phyloP scores from a whole-genome alignment of 2,888 invertebrate species.

The Cheilosia pagana region DNA sequence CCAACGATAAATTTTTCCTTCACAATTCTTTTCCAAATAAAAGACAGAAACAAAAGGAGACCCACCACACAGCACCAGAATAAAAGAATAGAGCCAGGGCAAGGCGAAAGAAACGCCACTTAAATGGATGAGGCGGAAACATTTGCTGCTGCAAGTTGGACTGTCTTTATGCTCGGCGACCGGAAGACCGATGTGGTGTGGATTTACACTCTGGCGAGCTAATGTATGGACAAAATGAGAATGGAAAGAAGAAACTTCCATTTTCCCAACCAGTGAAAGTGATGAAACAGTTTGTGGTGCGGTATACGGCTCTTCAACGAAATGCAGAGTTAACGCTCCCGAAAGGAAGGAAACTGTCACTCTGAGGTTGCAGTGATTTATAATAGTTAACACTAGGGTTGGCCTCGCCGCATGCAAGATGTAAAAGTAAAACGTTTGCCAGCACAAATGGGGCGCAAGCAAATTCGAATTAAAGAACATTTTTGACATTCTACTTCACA shows the following conservation, averaged over 20 bases:
- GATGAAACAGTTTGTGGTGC: constrained; percentile 63
- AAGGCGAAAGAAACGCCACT: constrained; percentile 12
- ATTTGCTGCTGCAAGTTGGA: constrained; percentile 67
- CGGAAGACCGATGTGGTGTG: constrained; percentile 72
- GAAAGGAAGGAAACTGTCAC: constrained; percentile 67
- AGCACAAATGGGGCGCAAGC: constrained; percentile 23
- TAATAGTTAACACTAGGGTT: constrained; percentile 52
- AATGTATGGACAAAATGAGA: constrained; percentile 43
- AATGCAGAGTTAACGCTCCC: constrained; percentile 45
- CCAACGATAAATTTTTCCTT: constrained; percentile 50
- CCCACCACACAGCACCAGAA: background rate
- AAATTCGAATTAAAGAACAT: constrained; percentile 17
- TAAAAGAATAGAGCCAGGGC: background rate
- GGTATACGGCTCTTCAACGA: constrained; percentile 11
- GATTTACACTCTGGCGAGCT: constrained; percentile 63
- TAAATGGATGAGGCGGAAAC: constrained; percentile 71
- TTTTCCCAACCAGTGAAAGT: constrained; percentile 49
- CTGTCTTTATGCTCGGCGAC: constrained; percentile 63
- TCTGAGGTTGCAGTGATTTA: constrained; percentile 67
- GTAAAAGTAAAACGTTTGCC: background rate
- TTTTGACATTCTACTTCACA: background rate
- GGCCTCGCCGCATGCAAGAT: background rate
- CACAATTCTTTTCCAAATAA: constrained; percentile 18
- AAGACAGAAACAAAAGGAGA: constrained; percentile 33
- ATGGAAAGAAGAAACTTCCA: constrained; percentile 11